Percentiles rank a stretch among this genome's conserved stretches.
phyloP scores from a whole-genome alignment of 30 jellyfish, hydroid and myxozoan species.

The Calvadosia cruxmelitensis region DNA sequence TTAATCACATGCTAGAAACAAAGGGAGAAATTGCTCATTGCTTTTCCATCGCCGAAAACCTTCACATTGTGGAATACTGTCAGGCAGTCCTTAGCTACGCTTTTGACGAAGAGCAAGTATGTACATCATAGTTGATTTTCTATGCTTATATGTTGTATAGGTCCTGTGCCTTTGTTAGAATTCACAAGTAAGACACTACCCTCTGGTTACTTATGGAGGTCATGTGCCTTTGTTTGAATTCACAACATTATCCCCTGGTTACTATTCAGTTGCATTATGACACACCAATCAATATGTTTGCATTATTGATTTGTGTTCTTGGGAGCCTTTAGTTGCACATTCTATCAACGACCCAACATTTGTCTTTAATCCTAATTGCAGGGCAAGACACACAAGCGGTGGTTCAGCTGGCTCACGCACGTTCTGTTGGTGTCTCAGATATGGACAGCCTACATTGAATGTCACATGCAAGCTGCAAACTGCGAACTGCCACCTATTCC shows the following conservation, averaged over 20 bases:
- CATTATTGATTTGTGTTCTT: too few species aligned
- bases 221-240: too few species aligned
- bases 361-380: not conserved
- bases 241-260: too few species aligned
- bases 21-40: conserved; percentile 23
- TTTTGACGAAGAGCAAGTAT: conserved; percentile 16
- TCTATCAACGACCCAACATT: too few species aligned
- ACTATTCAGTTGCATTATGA: too few species aligned
- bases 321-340: too few species aligned
- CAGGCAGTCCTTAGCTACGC: conserved; percentile 17
- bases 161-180: too few species aligned
- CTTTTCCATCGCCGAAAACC: conserved; percentile 25
- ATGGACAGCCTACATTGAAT: conserved; percentile 56
- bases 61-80: conserved; percentile 16
- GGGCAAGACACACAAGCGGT: conserved; percentile 21
- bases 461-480: conserved; percentile 17
- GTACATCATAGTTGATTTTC: too few species aligned
- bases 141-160: too few species aligned
- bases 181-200: too few species aligned
- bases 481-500: conserved; percentile 42
- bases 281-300: too few species aligned
- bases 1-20: conserved; percentile 35
- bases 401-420: conserved; percentile 14
- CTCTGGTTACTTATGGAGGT: too few species aligned
- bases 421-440: conserved; percentile 32